Conservation (phyloP, 2,797 vertebrate species). For the Chaetodon trifasciatus region DNA sequence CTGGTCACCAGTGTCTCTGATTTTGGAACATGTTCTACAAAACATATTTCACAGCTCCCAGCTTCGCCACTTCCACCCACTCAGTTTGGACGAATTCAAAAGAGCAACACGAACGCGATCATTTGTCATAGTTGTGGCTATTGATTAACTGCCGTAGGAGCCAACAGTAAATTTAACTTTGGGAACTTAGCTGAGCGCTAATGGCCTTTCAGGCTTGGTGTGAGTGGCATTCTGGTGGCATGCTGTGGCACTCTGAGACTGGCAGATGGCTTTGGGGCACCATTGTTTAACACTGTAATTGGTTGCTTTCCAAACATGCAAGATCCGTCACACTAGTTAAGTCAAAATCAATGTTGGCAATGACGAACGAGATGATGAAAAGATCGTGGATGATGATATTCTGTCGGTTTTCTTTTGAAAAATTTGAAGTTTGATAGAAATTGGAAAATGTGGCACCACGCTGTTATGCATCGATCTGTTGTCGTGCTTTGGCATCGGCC, state of each 20-base stretch:
- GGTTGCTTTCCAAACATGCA: conserved; percentile 53
- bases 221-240: conserved; percentile 72
- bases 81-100: background rate
- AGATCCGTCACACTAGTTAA: conserved; percentile 40
- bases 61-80: background rate
- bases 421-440: conserved; percentile 13
- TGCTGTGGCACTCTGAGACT: conserved; percentile 42
- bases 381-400: background rate
- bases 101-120: background rate
- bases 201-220: conserved; percentile 69
- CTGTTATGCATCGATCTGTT: conserved; percentile 63
- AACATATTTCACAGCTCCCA: background rate
- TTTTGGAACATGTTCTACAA: background rate
- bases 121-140: conserved; percentile 8
- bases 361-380: conserved; percentile 28
- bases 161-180: conserved; percentile 50
- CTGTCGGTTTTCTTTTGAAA: background rate
- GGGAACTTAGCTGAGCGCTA: conserved; percentile 69
- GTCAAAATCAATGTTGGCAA: conserved; percentile 23
- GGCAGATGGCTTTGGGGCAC: conserved; percentile 59
- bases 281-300: conserved; percentile 38
- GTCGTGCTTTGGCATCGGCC: conserved; percentile 62
- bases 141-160: conserved; percentile 32
- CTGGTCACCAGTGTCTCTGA: background rate
- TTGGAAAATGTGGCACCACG: conserved; percentile 23